A percentile compares a stretch with the other conserved stretches of the same genome.
Evolutionary conservation across 2,888 invertebrate species (phyloP).

Genomic region (Pyrrhosoma nymphula): DNA sequence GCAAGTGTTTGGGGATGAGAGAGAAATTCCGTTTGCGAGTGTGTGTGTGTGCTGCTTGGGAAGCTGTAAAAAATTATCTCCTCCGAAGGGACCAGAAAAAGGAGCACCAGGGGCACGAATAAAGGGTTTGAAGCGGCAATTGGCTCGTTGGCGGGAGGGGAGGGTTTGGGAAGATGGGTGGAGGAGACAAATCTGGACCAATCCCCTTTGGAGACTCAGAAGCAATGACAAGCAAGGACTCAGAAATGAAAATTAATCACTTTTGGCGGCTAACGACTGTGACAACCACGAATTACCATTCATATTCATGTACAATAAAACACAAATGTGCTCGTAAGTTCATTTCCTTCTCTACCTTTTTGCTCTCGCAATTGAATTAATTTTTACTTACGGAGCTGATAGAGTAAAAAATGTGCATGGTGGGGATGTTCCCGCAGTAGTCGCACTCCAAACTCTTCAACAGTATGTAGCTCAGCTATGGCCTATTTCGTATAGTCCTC

Average conservation of each 20-base stretch:
- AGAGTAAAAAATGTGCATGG: too few species aligned
- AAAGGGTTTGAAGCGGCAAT: background rate
- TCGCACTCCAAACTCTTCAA: too few species aligned
- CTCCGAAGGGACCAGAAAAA: background rate
- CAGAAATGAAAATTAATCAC: background rate
- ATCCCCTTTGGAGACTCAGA: background rate
- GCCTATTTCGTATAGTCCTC: too few species aligned
- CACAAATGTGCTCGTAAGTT: background rate
- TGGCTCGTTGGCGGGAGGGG: background rate
- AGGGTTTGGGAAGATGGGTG: background rate
- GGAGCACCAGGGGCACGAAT: background rate
- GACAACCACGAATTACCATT: background rate
- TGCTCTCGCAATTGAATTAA: background rate
- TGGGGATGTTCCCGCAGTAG: too few species aligned
- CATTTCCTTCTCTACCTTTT: background rate
- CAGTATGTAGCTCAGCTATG: too few species aligned
- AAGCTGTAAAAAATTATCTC: constrained; percentile 8
- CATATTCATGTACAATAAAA: background rate
- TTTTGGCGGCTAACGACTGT: background rate
- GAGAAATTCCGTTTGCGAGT: background rate
- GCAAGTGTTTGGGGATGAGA: background rate
- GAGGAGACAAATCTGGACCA: background rate
- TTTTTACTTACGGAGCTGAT: background rate
- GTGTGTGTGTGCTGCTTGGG: background rate
- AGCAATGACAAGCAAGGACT: constrained; percentile 27